Conservation (phyloP, 2,113 vertebrate species). For the Hassar affinis region DNA sequence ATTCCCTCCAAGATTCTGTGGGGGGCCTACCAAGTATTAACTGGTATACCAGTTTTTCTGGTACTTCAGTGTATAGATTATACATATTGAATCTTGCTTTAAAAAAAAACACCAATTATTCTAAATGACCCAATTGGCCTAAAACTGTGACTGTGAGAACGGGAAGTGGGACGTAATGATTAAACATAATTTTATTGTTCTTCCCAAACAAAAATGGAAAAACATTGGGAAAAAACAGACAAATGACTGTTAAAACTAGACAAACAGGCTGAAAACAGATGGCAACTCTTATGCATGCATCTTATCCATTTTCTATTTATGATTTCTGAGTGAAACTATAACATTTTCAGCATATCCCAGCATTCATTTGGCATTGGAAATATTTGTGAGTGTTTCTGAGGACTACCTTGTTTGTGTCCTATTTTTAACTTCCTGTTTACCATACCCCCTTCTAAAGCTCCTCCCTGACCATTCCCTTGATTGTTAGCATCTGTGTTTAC, state of each 20-base stretch:
- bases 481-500: conserved; percentile 5
- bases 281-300: not conserved
- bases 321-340: not conserved
- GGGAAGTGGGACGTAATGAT: not conserved
- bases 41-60: too few relatives aligned
- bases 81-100: not conserved
- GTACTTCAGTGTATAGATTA: too few relatives aligned
- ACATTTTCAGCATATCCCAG: not conserved
- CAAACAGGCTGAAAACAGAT: not conserved
- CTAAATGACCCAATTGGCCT: not conserved
- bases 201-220: not conserved
- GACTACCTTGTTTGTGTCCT: not conserved
- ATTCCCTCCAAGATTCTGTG: too few relatives aligned
- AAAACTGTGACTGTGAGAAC: not conserved
- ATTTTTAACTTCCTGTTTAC: not conserved
- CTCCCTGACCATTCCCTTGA: not conserved
- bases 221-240: not conserved
- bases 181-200: not conserved
- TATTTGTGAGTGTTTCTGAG: not conserved
- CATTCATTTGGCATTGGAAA: not conserved
- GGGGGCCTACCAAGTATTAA: too few relatives aligned
- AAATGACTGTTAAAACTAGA: not conserved
- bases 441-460: not conserved
- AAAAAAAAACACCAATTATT: not conserved
- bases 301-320: not conserved